Evolutionary conservation across 2,113 vertebrate species (phyloP), one percentile per base, ranked within the genome.

Genomic region (Nothoprocta perdicaria): DNA sequence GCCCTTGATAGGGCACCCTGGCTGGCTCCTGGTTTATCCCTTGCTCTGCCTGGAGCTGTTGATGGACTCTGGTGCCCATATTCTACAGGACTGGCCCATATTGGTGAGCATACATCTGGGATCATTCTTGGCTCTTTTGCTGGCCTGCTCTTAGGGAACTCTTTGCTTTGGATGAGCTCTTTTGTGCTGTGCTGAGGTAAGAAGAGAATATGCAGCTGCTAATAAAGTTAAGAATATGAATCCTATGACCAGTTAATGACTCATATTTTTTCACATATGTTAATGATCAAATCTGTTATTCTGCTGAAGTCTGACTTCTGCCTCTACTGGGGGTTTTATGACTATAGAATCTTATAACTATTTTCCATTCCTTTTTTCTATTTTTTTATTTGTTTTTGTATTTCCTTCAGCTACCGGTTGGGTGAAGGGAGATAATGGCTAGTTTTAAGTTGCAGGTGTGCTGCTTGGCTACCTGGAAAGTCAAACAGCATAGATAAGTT

Each of bases 251-350:
- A 61, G 24, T 6, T 60, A 45, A 22, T 29, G 48, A 48, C 48
- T 48, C 22, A 21, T 48, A 10, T 48, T 48, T 48, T 48, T 8
- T 48, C 48, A 48, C 9, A 48, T 48, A 22, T 48, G 10, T 48
- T 48, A 48, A 48, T 48, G 48, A 48, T 10, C 21, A 48, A 18
- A 18, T 13, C 11, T 66, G 18, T 7, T 60, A 45, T 19, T 29
- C 50, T 31, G 17, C 9, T 18, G 77, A 81, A 78, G 4, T 5
- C 13, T 66, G 21, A 1, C 10, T 38, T 41, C 22, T 27, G 11
- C 0, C 1, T 1, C 14, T 2, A 0, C 0, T 22, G 7, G 3
- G 10, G 6, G 2, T 12, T 77, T 74, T 41, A 53, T 26, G 9
- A 5, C 45, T 29, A 0, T 29, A 43, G 7, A 24, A 10, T 50